Evolutionary conservation across 2,888 invertebrate genomes (phyloP).

Genomic region (Athalia circularis): DNA sequence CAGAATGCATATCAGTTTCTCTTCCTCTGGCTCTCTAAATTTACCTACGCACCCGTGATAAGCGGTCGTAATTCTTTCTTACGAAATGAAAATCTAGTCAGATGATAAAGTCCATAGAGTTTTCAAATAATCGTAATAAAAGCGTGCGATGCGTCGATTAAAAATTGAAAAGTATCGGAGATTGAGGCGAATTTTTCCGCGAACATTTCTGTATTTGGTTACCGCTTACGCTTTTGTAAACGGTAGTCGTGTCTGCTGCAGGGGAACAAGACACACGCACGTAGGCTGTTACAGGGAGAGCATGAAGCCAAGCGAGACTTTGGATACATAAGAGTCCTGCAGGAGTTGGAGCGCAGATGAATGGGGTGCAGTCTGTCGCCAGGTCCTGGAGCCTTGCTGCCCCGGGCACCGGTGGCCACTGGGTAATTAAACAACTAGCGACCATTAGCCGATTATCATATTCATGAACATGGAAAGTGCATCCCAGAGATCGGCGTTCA

Average conservation of each 20-base stretch:
- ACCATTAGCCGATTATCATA: slow-evolving; percentile 74
- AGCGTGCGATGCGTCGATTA: no score
- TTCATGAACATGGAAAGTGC: slow-evolving; percentile 74
- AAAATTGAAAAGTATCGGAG: no score
- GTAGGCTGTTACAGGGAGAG: slow-evolving; percentile 46
- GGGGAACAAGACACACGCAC: slow-evolving; percentile 63
- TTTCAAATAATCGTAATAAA: no score
- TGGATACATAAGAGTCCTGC: background rate
- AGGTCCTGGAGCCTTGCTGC: slow-evolving; percentile 56
- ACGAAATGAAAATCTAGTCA: no score
- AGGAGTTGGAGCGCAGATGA: slow-evolving; percentile 54
- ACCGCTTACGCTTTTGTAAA: slow-evolving; percentile 45
- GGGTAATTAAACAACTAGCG: slow-evolving; percentile 73
- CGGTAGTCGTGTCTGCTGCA: slow-evolving; percentile 53
- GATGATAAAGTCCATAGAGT: no score
- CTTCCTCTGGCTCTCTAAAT: no score
- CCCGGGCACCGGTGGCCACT: slow-evolving; percentile 55
- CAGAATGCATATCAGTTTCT: no score
- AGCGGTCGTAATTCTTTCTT: no score
- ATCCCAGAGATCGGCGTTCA: slow-evolving; percentile 59
- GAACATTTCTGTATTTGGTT: background rate
- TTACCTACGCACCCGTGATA: no score
- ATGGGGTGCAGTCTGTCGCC: slow-evolving; percentile 59
- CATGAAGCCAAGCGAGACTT: no score
- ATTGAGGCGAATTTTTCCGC: background rate